Conservation (phyloP, 2,797 vertebrate species). For the Hypotaenidia philippensis region DNA sequence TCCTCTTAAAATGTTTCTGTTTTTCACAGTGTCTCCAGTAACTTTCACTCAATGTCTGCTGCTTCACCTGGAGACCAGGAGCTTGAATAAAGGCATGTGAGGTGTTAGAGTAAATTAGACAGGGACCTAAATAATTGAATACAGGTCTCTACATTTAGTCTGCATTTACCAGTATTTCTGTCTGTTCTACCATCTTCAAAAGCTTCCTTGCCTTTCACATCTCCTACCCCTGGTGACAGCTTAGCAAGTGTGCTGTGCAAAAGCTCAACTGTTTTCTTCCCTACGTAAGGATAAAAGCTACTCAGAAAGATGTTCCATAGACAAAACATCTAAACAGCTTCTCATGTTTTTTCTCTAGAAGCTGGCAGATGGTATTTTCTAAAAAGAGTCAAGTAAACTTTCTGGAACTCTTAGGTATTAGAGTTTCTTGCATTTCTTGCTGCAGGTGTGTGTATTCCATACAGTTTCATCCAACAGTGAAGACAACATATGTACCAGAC, state of each 20-base stretch:
- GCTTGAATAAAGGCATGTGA: neutral
- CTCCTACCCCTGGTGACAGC: neutral
- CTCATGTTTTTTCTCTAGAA: neutral
- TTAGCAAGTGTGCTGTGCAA: neutral
- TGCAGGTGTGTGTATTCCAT: neutral
- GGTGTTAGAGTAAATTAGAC: neutral
- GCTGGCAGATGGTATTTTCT: neutral
- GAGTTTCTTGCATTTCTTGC: neutral
- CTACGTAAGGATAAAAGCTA: neutral
- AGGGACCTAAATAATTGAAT: neutral
- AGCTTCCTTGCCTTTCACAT: neutral
- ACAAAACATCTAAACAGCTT: neutral
- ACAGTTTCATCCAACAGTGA: neutral
- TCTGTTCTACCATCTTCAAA: slow-evolving; percentile 21
- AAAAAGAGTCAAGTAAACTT: neutral
- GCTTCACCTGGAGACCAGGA: neutral
- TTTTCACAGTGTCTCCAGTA: neutral
- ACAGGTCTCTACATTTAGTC: neutral
- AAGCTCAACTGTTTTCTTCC: neutral
- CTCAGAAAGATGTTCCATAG: neutral
- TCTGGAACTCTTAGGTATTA: neutral
- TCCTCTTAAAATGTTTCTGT: neutral
- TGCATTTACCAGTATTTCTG: neutral
- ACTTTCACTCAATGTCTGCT: neutral
- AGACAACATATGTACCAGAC: neutral